Conservation (phyloP, 2,888 invertebrate species). For the Coelopa pilipes region DNA sequence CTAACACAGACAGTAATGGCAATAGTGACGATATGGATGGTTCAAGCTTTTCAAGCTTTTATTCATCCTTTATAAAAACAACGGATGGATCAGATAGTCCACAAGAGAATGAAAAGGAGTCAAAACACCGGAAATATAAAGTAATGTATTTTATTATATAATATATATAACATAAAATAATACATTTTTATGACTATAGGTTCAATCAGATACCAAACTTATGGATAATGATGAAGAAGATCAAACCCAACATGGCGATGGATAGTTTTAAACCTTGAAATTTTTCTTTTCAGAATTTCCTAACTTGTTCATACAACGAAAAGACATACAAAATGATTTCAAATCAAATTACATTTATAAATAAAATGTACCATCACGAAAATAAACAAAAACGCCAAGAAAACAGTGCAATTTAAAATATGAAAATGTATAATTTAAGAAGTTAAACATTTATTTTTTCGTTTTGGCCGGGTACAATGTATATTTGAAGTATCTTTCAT, state of each 20-base stretch:
- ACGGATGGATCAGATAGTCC: constrained; percentile 69
- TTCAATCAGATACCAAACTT: constrained; percentile 40
- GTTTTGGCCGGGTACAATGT: constrained; percentile 31
- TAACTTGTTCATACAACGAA: too few relatives aligned
- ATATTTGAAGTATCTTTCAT: constrained; percentile 28
- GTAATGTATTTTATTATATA: constrained; percentile 38
- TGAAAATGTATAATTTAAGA: not conserved
- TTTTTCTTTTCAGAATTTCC: too few relatives aligned
- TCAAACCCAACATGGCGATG: constrained; percentile 59
- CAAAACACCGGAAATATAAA: constrained; percentile 54
- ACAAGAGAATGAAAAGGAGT: constrained; percentile 61
- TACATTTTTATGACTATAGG: constrained; percentile 29
- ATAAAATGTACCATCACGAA: not conserved
- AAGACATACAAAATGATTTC: too few relatives aligned
- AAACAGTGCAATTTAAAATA: not conserved
- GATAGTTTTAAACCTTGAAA: constrained; percentile 41
- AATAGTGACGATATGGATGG: constrained; percentile 69
- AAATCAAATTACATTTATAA: not conserved
- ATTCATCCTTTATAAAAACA: constrained; percentile 77
- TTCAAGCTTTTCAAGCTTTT: constrained; percentile 77
- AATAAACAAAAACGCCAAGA: too few relatives aligned
- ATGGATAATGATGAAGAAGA: constrained; percentile 54
- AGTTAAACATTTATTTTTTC: constrained; percentile 34
- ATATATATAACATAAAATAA: constrained; percentile 3
- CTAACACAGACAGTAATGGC: constrained; percentile 61